A percentile compares a stretch with the other conserved stretches of the same genome.
Evolutionary conservation across 2,888 invertebrate species (phyloP).

Genomic region (Agapostemon virescens): DNA sequence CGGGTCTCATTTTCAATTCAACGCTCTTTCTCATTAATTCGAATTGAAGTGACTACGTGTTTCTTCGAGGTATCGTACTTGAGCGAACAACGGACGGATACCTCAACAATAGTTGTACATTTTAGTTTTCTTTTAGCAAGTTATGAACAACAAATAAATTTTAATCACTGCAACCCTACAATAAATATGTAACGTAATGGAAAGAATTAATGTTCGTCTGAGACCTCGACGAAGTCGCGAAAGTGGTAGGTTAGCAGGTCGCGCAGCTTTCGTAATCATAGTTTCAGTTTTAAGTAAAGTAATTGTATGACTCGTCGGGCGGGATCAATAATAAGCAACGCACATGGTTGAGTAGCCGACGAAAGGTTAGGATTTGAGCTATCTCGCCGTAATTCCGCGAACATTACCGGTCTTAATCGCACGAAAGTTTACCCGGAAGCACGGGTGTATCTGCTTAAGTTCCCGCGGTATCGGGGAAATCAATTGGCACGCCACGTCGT

Average conservation of each 20-base stretch:
- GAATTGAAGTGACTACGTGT: no score
- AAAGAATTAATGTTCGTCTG: not conserved
- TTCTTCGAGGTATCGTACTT: no score
- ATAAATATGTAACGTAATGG: no score
- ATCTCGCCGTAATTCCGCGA: slow-evolving; percentile 61
- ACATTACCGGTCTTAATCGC: slow-evolving; percentile 69
- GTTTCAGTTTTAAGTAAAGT: not conserved
- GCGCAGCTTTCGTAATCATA: not conserved
- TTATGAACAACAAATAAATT: no score
- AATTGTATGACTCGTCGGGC: not conserved
- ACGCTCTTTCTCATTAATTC: no score
- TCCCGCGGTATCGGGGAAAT: slow-evolving; percentile 71
- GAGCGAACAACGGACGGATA: no score
- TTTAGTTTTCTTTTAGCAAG: no score
- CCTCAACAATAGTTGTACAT: no score
- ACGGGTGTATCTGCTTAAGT: slow-evolving; percentile 62
- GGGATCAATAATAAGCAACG: slow-evolving; percentile 52
- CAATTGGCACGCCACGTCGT: slow-evolving; percentile 71
- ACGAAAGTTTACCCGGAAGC: slow-evolving; percentile 65
- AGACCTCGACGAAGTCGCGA: not conserved
- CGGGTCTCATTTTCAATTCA: no score
- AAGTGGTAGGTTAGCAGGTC: not conserved
- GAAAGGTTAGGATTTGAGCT: slow-evolving; percentile 42
- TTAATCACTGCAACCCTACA: no score
- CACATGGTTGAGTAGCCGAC: slow-evolving; percentile 35